phyloP scores from a whole-genome alignment of 2,113 vertebrate species.

The Melanerpes aurifrons region DNA sequence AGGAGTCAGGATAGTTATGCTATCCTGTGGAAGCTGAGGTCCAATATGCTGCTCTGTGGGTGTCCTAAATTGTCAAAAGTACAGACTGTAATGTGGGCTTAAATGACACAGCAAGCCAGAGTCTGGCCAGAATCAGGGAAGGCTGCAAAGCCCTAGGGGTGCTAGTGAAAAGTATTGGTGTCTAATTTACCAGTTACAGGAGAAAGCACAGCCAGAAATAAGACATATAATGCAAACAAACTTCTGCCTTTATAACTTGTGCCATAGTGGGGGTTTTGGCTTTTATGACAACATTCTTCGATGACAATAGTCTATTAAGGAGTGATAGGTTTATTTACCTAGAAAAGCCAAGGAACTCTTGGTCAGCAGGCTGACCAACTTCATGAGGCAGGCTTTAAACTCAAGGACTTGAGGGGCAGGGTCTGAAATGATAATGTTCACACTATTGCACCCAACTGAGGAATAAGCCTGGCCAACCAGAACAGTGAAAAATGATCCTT shows the following conservation, averaged over 20 bases:
- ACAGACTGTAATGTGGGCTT: too few species aligned
- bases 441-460: too few species aligned
- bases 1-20: not conserved
- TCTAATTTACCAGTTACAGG: not conserved
- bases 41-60: too few species aligned
- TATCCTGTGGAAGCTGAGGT: not conserved
- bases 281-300: too few species aligned
- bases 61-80: not conserved
- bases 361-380: not conserved
- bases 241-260: not conserved
- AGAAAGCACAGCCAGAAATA: not conserved
- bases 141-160: not conserved
- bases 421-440: too few species aligned
- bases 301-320: not conserved
- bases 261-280: not conserved
- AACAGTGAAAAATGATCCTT: not conserved
- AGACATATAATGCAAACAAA: not conserved
- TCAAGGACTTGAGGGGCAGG: too few species aligned
- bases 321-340: not conserved
- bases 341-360: not conserved
- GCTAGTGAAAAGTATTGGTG: not conserved
- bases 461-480: not conserved
- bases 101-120: not conserved
- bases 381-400: not conserved
- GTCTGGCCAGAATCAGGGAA: not conserved